These are phyloP conservation scores for Ophiodon elongatus DNA, from an alignment of 2,113 vertebrate genomes.

Conservation along the genomic window DNA sequence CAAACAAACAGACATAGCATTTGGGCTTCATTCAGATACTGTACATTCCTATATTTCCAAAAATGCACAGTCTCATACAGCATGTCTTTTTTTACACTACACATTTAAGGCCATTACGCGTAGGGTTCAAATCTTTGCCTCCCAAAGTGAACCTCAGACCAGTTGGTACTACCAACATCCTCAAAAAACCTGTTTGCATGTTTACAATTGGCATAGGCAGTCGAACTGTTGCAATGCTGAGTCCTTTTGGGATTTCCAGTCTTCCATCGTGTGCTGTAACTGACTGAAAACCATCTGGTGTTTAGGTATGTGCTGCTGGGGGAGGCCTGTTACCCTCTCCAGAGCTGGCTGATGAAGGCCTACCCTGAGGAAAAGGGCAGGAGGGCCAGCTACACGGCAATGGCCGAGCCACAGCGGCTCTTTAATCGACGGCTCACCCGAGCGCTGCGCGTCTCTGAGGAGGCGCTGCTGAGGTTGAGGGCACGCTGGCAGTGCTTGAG, in stretches of 20 bases:
- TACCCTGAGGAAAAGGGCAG: conserved; percentile 65
- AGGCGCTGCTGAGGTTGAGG: conserved; percentile 78
- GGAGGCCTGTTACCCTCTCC: conserved; percentile 81
- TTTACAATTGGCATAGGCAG: neutral
- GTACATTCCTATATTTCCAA: no score
- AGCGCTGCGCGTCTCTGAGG: conserved; percentile 59
- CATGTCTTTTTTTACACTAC: no score
- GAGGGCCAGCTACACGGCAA: neutral
- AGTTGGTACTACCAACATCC: neutral
- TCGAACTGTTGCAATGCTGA: neutral
- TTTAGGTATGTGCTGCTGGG: conserved; percentile 81
- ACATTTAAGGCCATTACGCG: neutral
- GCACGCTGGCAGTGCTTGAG: conserved; percentile 83
- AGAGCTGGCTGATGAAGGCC: conserved; percentile 83
- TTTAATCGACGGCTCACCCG: conserved; percentile 75
- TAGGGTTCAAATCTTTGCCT: no score
- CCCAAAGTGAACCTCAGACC: neutral
- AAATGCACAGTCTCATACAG: no score
- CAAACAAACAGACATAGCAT: no score
- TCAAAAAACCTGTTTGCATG: neutral
- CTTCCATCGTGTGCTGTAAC: neutral
- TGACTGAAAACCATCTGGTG: conserved; percentile 6
- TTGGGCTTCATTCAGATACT: no score
- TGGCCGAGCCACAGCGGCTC: conserved; percentile 52
- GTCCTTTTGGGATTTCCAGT: neutral